Evolutionary conservation across 2,113 vertebrate species (phyloP).

Genomic region (Astur gentilis): DNA sequence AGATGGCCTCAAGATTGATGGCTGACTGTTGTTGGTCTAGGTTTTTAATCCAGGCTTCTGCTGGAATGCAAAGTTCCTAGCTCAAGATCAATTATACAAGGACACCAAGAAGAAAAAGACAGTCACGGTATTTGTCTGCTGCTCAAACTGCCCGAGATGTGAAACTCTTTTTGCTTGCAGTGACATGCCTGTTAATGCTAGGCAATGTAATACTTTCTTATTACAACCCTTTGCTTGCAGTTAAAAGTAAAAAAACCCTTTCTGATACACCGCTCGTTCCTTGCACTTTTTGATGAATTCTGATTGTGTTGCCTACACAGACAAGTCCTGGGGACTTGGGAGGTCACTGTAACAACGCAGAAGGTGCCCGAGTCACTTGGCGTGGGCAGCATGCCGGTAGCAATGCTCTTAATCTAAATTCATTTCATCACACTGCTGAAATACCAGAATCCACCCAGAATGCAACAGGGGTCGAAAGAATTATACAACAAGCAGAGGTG

Average conservation of each 20-base stretch:
- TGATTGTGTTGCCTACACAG: not conserved
- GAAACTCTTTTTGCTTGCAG: slow-evolving; percentile 12
- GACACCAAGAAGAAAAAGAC: slow-evolving; percentile 19
- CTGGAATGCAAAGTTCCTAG: slow-evolving; percentile 40
- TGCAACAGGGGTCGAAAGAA: not conserved
- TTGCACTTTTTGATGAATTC: not conserved
- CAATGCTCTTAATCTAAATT: not conserved
- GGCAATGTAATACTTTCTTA: not conserved
- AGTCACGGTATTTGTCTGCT: slow-evolving; percentile 7
- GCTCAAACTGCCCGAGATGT: not conserved
- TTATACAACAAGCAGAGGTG: not conserved
- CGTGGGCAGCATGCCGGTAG: not conserved
- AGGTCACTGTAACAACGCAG: not conserved
- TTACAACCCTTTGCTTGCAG: not conserved
- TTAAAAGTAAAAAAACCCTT: not conserved
- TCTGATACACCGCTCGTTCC: not conserved
- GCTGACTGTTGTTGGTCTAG: slow-evolving; percentile 50
- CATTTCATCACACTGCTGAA: not conserved
- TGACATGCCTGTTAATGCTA: not conserved
- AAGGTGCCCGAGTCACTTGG: not conserved
- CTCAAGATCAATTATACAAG: slow-evolving; percentile 26
- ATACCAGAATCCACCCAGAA: not conserved
- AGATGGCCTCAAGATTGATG: slow-evolving; percentile 52
- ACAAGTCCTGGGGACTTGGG: not conserved
- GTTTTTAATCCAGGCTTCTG: slow-evolving; percentile 57